Conservation (phyloP, 2,113 vertebrate genomes). For the Microcebus ravelobensis region DNA sequence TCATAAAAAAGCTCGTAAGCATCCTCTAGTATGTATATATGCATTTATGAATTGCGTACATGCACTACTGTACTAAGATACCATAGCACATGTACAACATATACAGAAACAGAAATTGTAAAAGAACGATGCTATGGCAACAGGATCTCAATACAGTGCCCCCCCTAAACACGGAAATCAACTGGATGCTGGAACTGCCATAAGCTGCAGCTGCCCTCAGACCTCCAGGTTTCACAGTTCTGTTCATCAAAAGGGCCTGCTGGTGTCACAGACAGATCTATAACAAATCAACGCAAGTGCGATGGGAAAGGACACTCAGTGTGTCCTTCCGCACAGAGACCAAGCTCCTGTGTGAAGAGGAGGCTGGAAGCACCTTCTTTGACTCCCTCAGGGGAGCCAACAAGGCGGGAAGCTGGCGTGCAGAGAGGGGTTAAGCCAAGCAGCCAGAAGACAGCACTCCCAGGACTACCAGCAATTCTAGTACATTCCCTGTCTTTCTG, state of each 20-base stretch:
- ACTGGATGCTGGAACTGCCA: not conserved
- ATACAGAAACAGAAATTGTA: not conserved
- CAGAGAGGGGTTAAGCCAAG: not conserved
- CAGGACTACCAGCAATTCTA: not conserved
- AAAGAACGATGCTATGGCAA: not conserved
- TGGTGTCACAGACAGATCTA: not conserved
- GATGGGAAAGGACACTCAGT: not conserved
- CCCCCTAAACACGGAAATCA: not conserved
- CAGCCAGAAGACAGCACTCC: not conserved
- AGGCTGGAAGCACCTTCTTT: not conserved
- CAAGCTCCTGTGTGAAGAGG: accelerated
- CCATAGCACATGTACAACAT: not conserved
- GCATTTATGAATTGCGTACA: not conserved
- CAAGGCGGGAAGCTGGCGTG: not conserved
- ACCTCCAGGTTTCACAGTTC: not conserved
- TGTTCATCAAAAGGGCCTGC: not conserved
- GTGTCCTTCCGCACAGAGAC: not conserved
- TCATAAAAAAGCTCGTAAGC: not conserved
- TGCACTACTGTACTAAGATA: not conserved
- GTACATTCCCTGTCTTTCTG: not conserved
- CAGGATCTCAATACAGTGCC: not conserved
- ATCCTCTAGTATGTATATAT: not conserved
- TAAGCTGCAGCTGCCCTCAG: not conserved
- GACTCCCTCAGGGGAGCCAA: not conserved
- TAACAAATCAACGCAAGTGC: not conserved